Evolutionary conservation across 2,888 invertebrate species (phyloP).

Genomic region (Ptychoptera albimana): DNA sequence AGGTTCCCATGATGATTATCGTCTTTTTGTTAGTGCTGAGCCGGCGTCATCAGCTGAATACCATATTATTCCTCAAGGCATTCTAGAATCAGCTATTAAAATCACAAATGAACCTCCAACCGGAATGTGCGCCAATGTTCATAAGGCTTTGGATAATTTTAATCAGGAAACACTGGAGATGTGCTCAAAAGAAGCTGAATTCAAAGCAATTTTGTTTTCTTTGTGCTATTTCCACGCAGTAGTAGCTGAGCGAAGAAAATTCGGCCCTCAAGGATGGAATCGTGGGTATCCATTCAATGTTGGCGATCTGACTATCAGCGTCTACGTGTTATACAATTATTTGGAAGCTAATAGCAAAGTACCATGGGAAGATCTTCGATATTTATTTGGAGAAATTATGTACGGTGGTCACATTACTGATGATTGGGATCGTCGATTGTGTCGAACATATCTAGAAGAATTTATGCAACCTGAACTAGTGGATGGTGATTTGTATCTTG

Average conservation of each 20-base stretch:
- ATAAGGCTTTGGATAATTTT: constrained; percentile 85
- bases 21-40: constrained; percentile 77
- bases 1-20: constrained; percentile 44
- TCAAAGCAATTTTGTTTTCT: constrained; percentile 76
- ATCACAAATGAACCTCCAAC: constrained; percentile 93
- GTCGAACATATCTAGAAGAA: constrained; percentile 70
- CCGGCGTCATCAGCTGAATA: constrained; percentile 52
- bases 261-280: constrained; percentile 34
- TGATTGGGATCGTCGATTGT: constrained; percentile 85
- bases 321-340: constrained; percentile 80
- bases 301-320: constrained; percentile 83
- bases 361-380: constrained; percentile 89
- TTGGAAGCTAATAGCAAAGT: constrained; percentile 74
- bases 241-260: constrained; percentile 80
- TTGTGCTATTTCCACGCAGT: constrained; percentile 93
- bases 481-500: constrained; percentile 69
- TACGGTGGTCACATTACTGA: constrained; percentile 95
- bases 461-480: constrained; percentile 76
- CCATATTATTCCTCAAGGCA: constrained; percentile 65
- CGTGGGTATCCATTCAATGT: constrained; percentile 61
- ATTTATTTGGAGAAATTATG: constrained; percentile 94
- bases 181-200: constrained; percentile 86
- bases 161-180: constrained; percentile 83
- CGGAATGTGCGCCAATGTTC: constrained; percentile 87
- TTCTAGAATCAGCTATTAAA: constrained; percentile 84